Evolutionary conservation across 2,113 vertebrate species (phyloP).

Genomic region (Oplegnathus fasciatus): DNA sequence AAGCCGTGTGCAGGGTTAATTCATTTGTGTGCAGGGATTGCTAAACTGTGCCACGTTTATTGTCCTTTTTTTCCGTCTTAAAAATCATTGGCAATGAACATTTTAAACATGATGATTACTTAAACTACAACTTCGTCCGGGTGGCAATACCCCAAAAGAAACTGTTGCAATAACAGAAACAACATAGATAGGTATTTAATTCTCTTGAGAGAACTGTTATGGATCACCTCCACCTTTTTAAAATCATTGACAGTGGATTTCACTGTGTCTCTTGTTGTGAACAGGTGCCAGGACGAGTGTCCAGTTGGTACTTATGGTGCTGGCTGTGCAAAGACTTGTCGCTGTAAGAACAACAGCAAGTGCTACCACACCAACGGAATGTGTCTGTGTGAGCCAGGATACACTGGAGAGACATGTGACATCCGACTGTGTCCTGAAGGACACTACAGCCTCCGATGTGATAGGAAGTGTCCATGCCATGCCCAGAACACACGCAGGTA

Average conservation of each 20-base stretch:
- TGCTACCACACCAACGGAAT: conserved; percentile 93
- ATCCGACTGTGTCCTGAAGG: conserved; percentile 89
- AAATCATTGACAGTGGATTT: background rate
- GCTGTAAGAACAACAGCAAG: conserved; percentile 90
- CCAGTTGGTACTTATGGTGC: conserved; percentile 90
- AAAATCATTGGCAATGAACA: too few species aligned
- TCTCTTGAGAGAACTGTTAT: background rate
- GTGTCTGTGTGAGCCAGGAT: conserved; percentile 93
- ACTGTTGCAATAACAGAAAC: background rate
- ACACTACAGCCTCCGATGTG: conserved; percentile 91
- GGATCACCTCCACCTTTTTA: background rate
- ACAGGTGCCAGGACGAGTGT: conserved; percentile 96
- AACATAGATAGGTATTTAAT: background rate
- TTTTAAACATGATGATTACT: too few species aligned
- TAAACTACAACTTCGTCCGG: background rate
- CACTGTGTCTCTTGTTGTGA: conserved; percentile 3
- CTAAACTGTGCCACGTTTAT: too few species aligned
- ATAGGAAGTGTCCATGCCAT: conserved; percentile 91
- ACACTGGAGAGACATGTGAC: conserved; percentile 90
- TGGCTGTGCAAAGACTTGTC: conserved; percentile 88
- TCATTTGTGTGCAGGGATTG: too few species aligned
- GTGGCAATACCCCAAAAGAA: background rate
- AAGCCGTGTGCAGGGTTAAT: too few species aligned
- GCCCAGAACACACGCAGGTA: conserved; percentile 90
- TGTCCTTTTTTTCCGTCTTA: too few species aligned